phyloP scores from a whole-genome alignment of 2,797 vertebrate species.

The Acrocephalus scirpaceus region DNA sequence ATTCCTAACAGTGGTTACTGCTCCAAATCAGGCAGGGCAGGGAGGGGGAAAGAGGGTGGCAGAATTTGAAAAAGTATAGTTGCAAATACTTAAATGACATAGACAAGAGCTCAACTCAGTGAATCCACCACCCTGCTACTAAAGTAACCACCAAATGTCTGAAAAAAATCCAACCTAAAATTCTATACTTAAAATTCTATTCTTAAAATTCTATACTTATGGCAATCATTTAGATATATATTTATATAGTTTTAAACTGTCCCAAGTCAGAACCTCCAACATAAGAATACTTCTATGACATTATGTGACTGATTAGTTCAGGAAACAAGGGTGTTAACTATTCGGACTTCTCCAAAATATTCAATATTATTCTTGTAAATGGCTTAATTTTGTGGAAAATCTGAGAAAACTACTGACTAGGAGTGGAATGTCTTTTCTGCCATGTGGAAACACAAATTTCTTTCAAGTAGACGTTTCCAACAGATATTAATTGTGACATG shows the following conservation, averaged over 20 bases:
- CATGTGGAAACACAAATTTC: not conserved
- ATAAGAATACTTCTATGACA: not conserved
- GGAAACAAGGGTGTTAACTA: not conserved
- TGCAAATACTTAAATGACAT: not conserved
- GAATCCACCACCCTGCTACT: not conserved
- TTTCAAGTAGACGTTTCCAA: not conserved
- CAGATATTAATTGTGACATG: not conserved
- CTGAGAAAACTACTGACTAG: not conserved
- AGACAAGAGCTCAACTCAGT: not conserved
- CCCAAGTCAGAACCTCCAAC: not conserved
- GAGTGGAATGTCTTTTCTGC: not conserved
- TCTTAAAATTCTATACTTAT: not conserved
- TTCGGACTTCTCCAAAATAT: not conserved
- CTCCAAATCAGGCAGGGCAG: not conserved
- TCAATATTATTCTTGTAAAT: not conserved
- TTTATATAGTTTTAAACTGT: not conserved
- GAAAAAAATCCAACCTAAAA: not conserved
- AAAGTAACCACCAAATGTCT: not conserved
- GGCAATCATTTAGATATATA: not conserved
- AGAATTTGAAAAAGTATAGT: not conserved
- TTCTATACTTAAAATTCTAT: not conserved
- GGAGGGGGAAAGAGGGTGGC: rapidly evolving
- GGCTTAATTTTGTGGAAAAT: not conserved
- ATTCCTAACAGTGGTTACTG: not conserved
- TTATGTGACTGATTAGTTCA: not conserved